Evolutionary conservation across 2,797 vertebrate species (phyloP).

Genomic region (Amniataba percoides): DNA sequence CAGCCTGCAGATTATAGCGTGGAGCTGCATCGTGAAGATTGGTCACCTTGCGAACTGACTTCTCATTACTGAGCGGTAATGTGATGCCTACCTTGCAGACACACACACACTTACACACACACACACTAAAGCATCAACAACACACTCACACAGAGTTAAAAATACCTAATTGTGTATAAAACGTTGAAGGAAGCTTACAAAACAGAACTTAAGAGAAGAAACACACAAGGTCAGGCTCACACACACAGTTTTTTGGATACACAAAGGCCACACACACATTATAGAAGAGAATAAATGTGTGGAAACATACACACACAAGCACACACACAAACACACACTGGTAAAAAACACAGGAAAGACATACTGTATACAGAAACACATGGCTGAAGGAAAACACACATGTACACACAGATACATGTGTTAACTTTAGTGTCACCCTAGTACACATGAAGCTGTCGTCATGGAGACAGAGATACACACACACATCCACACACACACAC

Average conservation of each 20-base stretch:
- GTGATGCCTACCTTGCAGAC: background rate
- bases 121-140: slow-evolving; percentile 1
- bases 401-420: background rate
- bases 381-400: background rate
- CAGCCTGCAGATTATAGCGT: slow-evolving; percentile 44
- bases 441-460: background rate
- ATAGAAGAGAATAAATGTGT: background rate
- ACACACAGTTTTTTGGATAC: background rate
- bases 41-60: slow-evolving; percentile 38
- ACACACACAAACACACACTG: background rate
- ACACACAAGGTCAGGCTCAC: background rate
- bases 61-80: slow-evolving; percentile 38
- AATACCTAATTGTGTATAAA: background rate
- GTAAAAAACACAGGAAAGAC: background rate
- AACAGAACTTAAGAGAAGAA: background rate
- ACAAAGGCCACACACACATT: background rate
- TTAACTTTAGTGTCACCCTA: background rate
- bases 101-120: slow-evolving; percentile 1
- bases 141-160: slow-evolving; percentile 11
- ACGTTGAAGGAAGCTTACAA: background rate
- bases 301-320: no score
- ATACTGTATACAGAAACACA: background rate
- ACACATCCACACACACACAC: background rate
- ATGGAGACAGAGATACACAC: background rate
- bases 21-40: slow-evolving; percentile 36